phyloP scores from a whole-genome alignment of 2,113 vertebrate species.

The Oreochromis tanganicae region DNA sequence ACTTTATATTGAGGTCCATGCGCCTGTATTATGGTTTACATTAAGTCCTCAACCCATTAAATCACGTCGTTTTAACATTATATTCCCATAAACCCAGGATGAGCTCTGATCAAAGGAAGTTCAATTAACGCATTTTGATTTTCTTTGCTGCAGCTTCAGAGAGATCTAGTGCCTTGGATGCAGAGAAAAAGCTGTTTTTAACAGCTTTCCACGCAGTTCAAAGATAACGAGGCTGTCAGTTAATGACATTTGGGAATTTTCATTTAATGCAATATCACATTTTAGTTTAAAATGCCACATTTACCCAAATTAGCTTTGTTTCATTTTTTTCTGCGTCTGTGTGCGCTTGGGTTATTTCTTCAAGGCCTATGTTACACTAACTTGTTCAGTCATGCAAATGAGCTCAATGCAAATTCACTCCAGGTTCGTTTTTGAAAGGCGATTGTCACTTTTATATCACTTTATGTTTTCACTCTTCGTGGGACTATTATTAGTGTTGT shows the following conservation, averaged over 20 bases:
- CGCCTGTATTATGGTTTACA: slow-evolving; percentile 20
- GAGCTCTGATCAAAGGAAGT: slow-evolving; percentile 1
- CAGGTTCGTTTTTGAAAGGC: slow-evolving; percentile 46
- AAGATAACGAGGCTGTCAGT: slow-evolving; percentile 81
- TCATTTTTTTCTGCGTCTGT: background rate
- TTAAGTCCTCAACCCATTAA: background rate
- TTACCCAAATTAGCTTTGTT: slow-evolving; percentile 45
- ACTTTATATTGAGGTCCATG: background rate
- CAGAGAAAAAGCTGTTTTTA: slow-evolving; percentile 85
- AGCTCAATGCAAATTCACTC: slow-evolving; percentile 54
- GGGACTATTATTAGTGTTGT: slow-evolving; percentile 21
- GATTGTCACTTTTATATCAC: slow-evolving; percentile 60
- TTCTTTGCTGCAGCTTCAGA: slow-evolving; percentile 75
- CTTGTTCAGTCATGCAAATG: slow-evolving; percentile 62
- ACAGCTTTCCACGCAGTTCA: slow-evolving; percentile 86
- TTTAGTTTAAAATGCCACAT: slow-evolving; percentile 36
- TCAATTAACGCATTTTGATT: slow-evolving; percentile 47
- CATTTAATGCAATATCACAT: slow-evolving; percentile 39
- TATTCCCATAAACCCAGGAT: background rate
- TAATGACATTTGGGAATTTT: slow-evolving; percentile 33
- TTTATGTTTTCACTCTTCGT: slow-evolving; percentile 48
- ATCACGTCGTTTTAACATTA: background rate
- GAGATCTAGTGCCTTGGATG: slow-evolving; percentile 95
- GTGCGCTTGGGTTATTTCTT: slow-evolving; percentile 34
- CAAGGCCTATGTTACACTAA: slow-evolving; percentile 51